Base-by-base conservation (phyloP, 2,888 invertebrate genomes). In the Nymphalis c-album region DNA sequence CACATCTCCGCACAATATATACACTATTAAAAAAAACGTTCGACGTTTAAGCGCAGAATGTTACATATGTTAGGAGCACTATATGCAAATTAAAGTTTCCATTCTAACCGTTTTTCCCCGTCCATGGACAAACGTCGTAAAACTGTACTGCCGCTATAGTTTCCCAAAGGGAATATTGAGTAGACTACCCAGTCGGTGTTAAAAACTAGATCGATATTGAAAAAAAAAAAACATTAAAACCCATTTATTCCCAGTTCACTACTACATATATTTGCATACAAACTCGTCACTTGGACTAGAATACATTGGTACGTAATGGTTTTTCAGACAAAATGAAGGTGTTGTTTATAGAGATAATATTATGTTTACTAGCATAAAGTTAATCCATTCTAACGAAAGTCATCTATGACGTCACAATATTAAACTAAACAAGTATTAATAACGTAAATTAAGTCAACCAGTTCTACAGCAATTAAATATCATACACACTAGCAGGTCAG, bases 81-180 rank as follows among this genome's bases (percentile, higher is more conserved):
- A 58, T 61, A 66, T 66, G 66, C 57, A 66, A 66, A 66, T 66
- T 61, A 57, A 31, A 66, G 57, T 50, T 48, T 35, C 57, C 40
- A 66, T 66, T 51, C 50, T 40, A 64, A 60, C 57, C 40, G 57
- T 57, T 66, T 66, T 66, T 61, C 18, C 66, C 31, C 20, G 59
- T 40, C 51, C 45, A 26, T 61, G 22, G 61, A 51, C 60, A 46
- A 46, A 40, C 18, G 60, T 47, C 66, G 66, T 57, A 57, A 66
- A 66, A 66, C 55, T 55, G 55, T 31, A 35, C 26, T 20, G 22
- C 51, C 13, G 51, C 40, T 40, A 40, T 40, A 40, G 40, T 40
- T 57, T 3, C 17, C 57, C 57, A 18, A 57, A 40, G 57, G 57
- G 57, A 57, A 57, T 57, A 57, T 57, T 55, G 26, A 55, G 40